phyloP scores from a whole-genome alignment of 2,888 invertebrate genomes.

The Adineta ricciae region DNA sequence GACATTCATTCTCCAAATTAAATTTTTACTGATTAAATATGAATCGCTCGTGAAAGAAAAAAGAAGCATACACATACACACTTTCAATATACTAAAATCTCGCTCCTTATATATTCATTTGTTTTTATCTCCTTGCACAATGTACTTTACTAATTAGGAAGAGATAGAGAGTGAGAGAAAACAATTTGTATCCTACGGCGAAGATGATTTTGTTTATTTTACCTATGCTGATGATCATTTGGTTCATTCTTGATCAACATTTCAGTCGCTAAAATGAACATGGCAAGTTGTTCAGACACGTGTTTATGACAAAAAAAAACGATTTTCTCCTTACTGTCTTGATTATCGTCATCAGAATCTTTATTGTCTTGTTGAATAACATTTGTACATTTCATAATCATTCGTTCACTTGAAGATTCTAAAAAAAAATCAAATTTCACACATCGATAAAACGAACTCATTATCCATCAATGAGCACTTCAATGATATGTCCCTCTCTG shows the following conservation, averaged over 20 bases:
- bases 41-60: neutral
- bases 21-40: constrained; percentile 13
- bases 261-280: neutral
- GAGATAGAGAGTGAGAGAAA: neutral
- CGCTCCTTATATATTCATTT: neutral
- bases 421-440: neutral
- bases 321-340: neutral
- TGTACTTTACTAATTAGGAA: neutral
- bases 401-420: neutral
- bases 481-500: neutral
- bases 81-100: neutral
- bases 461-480: neutral
- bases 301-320: too few relatives aligned
- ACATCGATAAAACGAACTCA: neutral
- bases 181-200: neutral
- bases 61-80: neutral
- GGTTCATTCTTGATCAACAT: neutral
- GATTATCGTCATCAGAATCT: constrained; percentile 9
- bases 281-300: too few relatives aligned
- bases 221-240: neutral
- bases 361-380: neutral
- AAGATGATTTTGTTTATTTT: neutral
- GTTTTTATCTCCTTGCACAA: neutral
- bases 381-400: constrained; percentile 13
- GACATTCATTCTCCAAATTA: neutral